Base-by-base conservation (phyloP, 64 coral and sea anemone species). In the Astreopora myriophthalma region DNA sequence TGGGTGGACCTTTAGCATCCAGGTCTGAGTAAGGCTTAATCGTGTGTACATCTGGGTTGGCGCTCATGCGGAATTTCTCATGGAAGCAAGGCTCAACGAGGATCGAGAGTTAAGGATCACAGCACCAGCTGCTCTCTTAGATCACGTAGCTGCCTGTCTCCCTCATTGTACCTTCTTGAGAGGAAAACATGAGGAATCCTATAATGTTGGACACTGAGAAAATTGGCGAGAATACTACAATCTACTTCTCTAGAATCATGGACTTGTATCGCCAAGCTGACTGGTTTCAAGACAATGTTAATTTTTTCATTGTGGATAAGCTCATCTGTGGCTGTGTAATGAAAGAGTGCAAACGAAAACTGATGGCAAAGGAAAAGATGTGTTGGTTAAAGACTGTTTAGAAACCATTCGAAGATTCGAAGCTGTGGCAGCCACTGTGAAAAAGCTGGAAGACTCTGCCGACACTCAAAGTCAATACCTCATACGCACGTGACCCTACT, bases 21-120 rank as follows among this genome's bases (percentile, higher is more conserved):
- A 68, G 42, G 11, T 46, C 42, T 5, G 42, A 46, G 42, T 46
- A 11, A 46, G 11, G 39, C 0, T 93, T 20, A 94, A 94, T 67
- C 93, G 89, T n/a, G 23, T 89, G 1, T 94, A 85, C 19, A 94
- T 11, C 69, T 94, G 93, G 78, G 93, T 78, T 49, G 79, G 87
- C 67, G 86, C 93, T 31, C 87, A 85, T 6, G 86, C 92, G 24
- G 86, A 94, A 65, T 94, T 86, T 4, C 37, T 94, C 3, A 94
- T 94, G 6, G 92, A 94, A 62, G 92, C 92, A 84, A n/a, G 92
- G 26, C 38, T 30, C 22, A 89, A 57, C 33, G 86, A 94, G 27
- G 92, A 94, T 39, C 86, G 78, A n/a, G 74, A 32, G 1, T 24
- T 89, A 3, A 28, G 27, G 25, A 84, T 89, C 28, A 85, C 48